Evolutionary conservation across 2,113 vertebrate species (phyloP).

Genomic region (Columbina picui): DNA sequence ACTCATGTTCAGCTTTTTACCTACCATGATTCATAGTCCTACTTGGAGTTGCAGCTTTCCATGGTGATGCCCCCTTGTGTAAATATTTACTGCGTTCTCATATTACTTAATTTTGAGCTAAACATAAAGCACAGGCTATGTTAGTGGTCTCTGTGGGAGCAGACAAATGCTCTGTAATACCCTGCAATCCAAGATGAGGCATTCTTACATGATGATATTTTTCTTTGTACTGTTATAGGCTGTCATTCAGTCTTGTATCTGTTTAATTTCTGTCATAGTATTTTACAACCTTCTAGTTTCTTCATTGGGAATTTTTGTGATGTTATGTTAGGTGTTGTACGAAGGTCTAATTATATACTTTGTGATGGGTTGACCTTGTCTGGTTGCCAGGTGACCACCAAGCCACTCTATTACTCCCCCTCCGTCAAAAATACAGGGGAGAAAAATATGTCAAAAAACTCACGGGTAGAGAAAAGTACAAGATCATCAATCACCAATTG

Average conservation of each 20-base stretch:
- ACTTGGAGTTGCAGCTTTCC: neutral
- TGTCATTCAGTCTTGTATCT: rapidly evolving
- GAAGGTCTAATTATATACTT: neutral
- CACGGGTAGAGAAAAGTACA: rapidly evolving
- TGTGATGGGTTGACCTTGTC: neutral
- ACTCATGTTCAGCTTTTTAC: neutral
- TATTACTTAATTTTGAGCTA: neutral
- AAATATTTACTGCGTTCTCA: neutral
- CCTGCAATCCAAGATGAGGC: neutral
- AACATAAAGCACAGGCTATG: neutral
- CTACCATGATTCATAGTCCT: neutral
- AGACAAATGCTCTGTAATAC: neutral
- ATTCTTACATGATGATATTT: neutral
- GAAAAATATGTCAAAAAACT: neutral
- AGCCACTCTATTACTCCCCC: neutral
- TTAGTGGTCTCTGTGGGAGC: neutral
- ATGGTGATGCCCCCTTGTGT: neutral
- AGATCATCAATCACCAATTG: neutral
- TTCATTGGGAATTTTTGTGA: neutral
- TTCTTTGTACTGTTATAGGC: neutral
- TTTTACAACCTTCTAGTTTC: neutral
- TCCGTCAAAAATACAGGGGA: neutral
- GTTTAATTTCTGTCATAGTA: neutral
- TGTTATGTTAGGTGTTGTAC: neutral
- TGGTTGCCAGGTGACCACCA: too few relatives aligned